Percentiles rank a stretch among this genome's conserved stretches.
These are phyloP conservation scores for Podiceps cristatus DNA, from an alignment of 2,113 vertebrate species.

Conservation along the genomic window DNA sequence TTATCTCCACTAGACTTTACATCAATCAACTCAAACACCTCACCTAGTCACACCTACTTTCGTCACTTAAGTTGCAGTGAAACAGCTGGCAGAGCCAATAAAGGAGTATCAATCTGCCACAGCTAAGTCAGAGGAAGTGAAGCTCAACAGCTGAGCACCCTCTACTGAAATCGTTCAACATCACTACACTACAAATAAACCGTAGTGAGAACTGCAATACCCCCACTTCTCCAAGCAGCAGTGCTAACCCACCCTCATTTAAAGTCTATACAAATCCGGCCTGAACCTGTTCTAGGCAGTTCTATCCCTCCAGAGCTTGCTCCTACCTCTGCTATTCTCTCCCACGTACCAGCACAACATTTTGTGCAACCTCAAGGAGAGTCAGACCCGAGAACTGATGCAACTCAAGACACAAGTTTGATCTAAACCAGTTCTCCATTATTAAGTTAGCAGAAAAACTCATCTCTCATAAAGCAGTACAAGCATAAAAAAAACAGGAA, in stretches of 20 bases:
- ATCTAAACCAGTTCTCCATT: too few relatives aligned
- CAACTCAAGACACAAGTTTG: background rate
- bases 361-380: background rate
- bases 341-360: rapidly evolving
- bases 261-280: background rate
- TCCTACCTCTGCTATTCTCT: background rate
- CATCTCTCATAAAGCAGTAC: background rate
- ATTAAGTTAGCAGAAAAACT: too few relatives aligned
- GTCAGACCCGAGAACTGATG: background rate
- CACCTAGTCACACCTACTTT: background rate
- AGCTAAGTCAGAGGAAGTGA: rapidly evolving
- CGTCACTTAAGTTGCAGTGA: background rate
- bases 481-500: background rate
- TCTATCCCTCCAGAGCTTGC: background rate
- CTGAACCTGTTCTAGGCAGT: constrained; percentile 15
- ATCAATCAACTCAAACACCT: background rate
- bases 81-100: background rate
- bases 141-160: background rate
- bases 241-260: background rate
- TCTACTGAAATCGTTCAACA: background rate
- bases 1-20: background rate
- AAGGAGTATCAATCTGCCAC: rapidly evolving
- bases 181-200: rapidly evolving
- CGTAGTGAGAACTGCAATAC: background rate
- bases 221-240: background rate